A percentile compares a stretch with the other conserved stretches of the same genome.
These are phyloP conservation scores for Drosophila orena DNA, from an alignment of 1,140 invertebrate genomes.

Conservation along the genomic window DNA sequence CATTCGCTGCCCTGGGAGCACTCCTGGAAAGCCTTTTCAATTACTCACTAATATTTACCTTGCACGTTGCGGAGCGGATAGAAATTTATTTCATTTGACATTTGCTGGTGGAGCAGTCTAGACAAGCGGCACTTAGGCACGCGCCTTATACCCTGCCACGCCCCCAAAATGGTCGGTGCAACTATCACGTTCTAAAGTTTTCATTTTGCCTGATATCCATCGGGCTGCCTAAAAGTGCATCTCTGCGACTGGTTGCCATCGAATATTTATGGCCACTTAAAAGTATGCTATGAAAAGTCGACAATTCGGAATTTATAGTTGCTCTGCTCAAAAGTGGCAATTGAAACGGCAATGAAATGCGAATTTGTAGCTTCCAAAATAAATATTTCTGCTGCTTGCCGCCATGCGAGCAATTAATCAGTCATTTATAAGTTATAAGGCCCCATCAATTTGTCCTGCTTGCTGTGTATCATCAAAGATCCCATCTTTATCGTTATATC, in stretches of 20 bases:
- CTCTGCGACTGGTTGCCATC: constrained; percentile 23
- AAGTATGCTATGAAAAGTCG: constrained; percentile 56
- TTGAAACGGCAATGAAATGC: constrained; percentile 34
- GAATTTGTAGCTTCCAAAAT: constrained; percentile 10
- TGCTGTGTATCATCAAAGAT: constrained; percentile 23
- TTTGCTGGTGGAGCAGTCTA: constrained; percentile 55
- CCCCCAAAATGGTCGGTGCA: background rate
- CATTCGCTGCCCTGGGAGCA: background rate
- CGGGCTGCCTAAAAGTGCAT: constrained; percentile 54
- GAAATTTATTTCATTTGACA: constrained; percentile 64
- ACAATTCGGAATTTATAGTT: constrained; percentile 27
- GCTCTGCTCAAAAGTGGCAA: constrained; percentile 21
- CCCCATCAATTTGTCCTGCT: constrained; percentile 20
- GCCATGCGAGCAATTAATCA: constrained; percentile 37
- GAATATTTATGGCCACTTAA: constrained; percentile 62
- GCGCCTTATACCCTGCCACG: constrained; percentile 32
- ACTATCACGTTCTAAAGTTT: constrained; percentile 33
- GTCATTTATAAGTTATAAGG: constrained; percentile 16
- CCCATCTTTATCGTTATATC: constrained; percentile 22
- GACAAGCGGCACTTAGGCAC: constrained; percentile 65
- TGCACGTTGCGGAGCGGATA: constrained; percentile 24
- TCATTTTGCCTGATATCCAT: constrained; percentile 28
- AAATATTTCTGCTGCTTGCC: background rate
- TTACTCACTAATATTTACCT: constrained; percentile 65
- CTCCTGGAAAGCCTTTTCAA: constrained; percentile 43